Evolutionary conservation across 2,797 vertebrate species (phyloP).

Genomic region (Momotus momota): DNA sequence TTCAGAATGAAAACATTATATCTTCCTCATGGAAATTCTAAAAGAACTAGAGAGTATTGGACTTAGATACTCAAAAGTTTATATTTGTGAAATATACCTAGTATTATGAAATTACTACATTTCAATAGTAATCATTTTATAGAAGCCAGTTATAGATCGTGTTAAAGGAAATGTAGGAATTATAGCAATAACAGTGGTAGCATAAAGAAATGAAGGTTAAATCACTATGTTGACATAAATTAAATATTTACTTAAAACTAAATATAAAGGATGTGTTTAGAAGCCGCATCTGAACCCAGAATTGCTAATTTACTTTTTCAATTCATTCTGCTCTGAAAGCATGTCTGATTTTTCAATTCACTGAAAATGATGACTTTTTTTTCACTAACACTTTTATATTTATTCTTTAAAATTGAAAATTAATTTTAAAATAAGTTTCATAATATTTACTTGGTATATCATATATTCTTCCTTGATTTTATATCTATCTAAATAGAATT

Average conservation of each 20-base stretch:
- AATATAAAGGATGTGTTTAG: background rate
- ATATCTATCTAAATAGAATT: background rate
- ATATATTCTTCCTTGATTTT: background rate
- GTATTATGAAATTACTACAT: background rate
- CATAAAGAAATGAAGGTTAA: background rate
- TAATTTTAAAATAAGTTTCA: background rate
- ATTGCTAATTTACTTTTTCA: background rate
- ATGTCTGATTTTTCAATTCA: background rate
- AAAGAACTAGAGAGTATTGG: background rate
- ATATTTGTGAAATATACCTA: background rate
- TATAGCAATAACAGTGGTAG: background rate
- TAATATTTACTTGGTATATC: background rate
- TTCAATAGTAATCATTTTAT: background rate
- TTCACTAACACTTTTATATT: background rate
- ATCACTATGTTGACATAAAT: background rate
- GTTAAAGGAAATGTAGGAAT: background rate
- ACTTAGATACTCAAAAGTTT: background rate
- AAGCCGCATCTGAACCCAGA: background rate
- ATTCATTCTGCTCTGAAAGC: background rate
- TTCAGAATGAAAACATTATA: background rate
- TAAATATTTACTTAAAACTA: background rate
- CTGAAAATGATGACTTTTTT: background rate
- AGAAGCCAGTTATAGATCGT: background rate
- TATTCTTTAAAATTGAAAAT: background rate
- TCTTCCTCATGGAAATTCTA: background rate